Evolutionary conservation across 1,140 invertebrate genomes (phyloP), one percentile per base, ranked within the genome.

Genomic region (Fopius arisanus): DNA sequence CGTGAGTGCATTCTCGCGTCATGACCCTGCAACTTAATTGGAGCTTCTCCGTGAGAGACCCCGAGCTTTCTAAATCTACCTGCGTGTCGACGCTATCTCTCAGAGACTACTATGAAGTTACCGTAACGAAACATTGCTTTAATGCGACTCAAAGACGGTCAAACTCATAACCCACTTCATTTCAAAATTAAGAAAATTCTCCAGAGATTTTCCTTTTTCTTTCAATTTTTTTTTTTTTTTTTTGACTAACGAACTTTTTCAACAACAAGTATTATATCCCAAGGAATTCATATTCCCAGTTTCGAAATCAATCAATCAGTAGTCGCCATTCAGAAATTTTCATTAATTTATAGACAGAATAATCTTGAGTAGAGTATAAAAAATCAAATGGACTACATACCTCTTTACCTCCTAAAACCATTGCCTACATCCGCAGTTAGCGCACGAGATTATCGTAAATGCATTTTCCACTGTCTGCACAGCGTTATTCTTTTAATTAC

Each of bases 1-100:
- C 54, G 54, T 59, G 43, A 73, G 72, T 73, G 72, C 65, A 77
- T 77, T 80, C 77, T 78, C 75, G 77, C 77, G 75, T 78, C 72
- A 74, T 54, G 76, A 65, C 74, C 67, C 73, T 75, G 76, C 76
- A 80, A 70, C 75, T 79, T 80, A 80, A 81, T 81, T 80, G 77
- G 71, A 66, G 69, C 75, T 78, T 73, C 62, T 19, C 43, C n/a
- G 43, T 51, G 3, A 51, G 21, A 23, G 43, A 51, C 7, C 54
- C 23, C 23, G 54, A 59, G 54, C 54, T 59, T 59, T 59, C 54
- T 59, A 28, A 23, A 59, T 26, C 23, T 26, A 59, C 54, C 54
- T 59, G 54, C 54, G 54, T 59, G 43, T 51, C 43, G 54, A 59
- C 19, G 54, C 21, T 12, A 59, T 51, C 43, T 51, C 33, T 1